These are phyloP conservation scores for Oryzias woworae DNA, from an alignment of 2,113 vertebrate genomes.

Conservation along the genomic window DNA sequence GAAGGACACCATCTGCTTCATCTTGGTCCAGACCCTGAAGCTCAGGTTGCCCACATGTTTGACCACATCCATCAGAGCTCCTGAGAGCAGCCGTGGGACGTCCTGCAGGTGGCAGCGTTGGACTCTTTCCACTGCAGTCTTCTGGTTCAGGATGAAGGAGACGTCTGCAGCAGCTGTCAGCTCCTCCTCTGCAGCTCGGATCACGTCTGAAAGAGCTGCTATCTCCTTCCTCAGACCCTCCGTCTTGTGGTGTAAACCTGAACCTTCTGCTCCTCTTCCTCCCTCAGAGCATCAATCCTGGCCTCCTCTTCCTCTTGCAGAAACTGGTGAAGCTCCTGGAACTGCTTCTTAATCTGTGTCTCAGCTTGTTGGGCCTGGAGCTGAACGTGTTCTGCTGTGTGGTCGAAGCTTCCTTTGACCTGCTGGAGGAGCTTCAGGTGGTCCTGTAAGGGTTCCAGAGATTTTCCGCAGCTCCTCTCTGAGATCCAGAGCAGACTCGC, in stretches of 20 bases:
- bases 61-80: slow-evolving; percentile 19
- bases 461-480: not conserved
- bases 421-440: not conserved
- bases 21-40: slow-evolving; percentile 18
- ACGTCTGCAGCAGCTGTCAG: not conserved
- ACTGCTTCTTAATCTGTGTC: not conserved
- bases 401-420: not conserved
- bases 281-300: slow-evolving; percentile 11
- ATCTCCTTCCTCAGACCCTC: slow-evolving; percentile 5
- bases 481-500: slow-evolving; percentile 1
- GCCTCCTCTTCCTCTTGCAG: slow-evolving; percentile 5
- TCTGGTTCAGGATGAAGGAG: slow-evolving; percentile 2
- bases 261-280: slow-evolving; percentile 4
- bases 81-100: not conserved
- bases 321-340: not conserved
- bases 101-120: slow-evolving; percentile 1
- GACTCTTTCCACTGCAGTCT: not conserved
- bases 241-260: not conserved
- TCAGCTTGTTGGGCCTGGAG: not conserved
- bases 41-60: slow-evolving; percentile 21
- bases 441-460: not conserved
- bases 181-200: not conserved
- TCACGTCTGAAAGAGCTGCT: not conserved
- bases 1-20: slow-evolving; percentile 7
- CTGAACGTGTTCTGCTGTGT: not conserved